A percentile compares a stretch with the other conserved stretches of the same genome.
These are phyloP conservation scores for Lichenostomus cassidix DNA, from an alignment of 2,113 vertebrate genomes.

Conservation along the genomic window DNA sequence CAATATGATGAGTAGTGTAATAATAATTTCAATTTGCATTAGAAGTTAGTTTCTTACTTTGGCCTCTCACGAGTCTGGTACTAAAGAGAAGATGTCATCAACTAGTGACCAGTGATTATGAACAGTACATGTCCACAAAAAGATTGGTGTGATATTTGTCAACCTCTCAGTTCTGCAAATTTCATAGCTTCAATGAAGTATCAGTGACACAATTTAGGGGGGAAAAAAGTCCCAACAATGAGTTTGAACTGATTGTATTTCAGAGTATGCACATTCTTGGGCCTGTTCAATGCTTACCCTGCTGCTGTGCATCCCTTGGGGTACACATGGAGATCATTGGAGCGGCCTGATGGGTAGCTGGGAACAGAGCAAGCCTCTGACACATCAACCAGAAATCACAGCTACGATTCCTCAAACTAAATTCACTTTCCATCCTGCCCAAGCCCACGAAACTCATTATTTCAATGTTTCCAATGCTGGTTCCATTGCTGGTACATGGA, in stretches of 20 bases:
- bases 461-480: neutral
- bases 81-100: neutral
- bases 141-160: neutral
- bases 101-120: neutral
- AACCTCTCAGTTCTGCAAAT: neutral
- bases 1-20: neutral
- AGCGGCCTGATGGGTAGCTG: neutral
- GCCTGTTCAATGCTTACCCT: neutral
- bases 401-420: accelerated
- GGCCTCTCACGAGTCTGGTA: neutral
- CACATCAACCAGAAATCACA: neutral
- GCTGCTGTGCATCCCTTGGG: neutral
- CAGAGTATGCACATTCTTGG: neutral
- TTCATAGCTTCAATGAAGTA: neutral
- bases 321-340: accelerated
- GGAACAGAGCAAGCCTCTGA: neutral
- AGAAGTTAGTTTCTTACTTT: neutral
- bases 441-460: neutral
- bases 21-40: neutral
- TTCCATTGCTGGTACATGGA: neutral
- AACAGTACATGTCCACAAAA: neutral
- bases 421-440: neutral
- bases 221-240: neutral
- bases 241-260: neutral
- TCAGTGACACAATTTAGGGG: neutral